A percentile compares a stretch with the other conserved stretches of the same genome.
These are phyloP conservation scores for Colletes collaris DNA, from an alignment of 2,888 invertebrate species.

Conservation along the genomic window DNA sequence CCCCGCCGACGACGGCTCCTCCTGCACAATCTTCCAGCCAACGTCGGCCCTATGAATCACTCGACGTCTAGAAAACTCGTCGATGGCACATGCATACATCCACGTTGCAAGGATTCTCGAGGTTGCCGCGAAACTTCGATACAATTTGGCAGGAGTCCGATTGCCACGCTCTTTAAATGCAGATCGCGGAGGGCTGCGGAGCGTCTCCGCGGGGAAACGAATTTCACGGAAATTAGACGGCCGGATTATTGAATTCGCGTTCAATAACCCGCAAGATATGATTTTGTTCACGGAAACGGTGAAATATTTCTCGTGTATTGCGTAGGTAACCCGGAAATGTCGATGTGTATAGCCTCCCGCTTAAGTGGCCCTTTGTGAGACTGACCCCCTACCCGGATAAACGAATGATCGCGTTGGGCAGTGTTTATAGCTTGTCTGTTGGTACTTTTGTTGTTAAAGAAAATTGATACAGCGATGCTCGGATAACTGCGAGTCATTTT, in stretches of 20 bases:
- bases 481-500: too few relatives aligned
- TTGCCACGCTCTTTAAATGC: slow-evolving; percentile 59
- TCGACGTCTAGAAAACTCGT: slow-evolving; percentile 53
- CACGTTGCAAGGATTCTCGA: slow-evolving; percentile 42
- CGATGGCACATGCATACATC: slow-evolving; percentile 45
- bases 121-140: slow-evolving; percentile 53
- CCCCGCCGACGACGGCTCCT: neutral
- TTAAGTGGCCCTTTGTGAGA: too few relatives aligned
- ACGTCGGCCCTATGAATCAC: slow-evolving; percentile 39
- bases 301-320: too few relatives aligned
- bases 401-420: too few relatives aligned
- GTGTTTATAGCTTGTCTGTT: too few relatives aligned
- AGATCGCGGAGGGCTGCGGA: slow-evolving; percentile 29
- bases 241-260: slow-evolving; percentile 22
- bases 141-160: slow-evolving; percentile 63
- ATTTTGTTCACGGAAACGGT: neutral
- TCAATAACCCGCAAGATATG: slow-evolving; percentile 12
- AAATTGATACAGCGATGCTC: too few relatives aligned
- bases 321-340: too few relatives aligned
- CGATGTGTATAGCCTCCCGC: too few relatives aligned
- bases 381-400: too few relatives aligned
- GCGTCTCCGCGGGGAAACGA: slow-evolving; percentile 26
- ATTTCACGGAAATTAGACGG: slow-evolving; percentile 37
- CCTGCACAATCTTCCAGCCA: slow-evolving; percentile 38
- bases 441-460: too few relatives aligned